Percentiles rank a stretch among this genome's conserved stretches.
Evolutionary conservation across 2,888 invertebrate species (phyloP).

Genomic region (Drosophila pseudotakahashii): DNA sequence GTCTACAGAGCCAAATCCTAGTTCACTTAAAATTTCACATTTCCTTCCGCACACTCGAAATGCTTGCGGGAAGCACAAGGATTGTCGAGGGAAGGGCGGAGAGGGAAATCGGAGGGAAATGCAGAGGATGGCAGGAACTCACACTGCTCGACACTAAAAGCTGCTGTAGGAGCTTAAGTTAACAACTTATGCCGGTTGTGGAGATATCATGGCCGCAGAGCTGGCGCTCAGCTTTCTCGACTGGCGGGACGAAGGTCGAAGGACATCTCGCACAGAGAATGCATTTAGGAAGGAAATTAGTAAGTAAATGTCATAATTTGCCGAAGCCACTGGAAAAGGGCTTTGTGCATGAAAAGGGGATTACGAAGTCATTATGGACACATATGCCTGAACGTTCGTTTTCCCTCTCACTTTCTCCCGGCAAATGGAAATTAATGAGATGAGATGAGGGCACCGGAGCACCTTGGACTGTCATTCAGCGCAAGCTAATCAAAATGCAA

Average conservation of each 20-base stretch:
- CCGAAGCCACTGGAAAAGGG: conserved; percentile 53
- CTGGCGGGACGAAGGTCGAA: conserved; percentile 1
- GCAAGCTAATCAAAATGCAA: conserved; percentile 78
- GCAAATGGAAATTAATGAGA: conserved; percentile 55
- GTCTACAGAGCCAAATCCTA: conserved; percentile 64
- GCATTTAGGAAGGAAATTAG: conserved; percentile 79
- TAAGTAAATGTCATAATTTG: conserved; percentile 78
- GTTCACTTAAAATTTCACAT: conserved; percentile 80
- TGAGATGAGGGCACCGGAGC: conserved; percentile 2
- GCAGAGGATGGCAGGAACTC: conserved; percentile 21
- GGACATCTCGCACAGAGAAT: conserved; percentile 59
- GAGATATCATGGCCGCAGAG: conserved; percentile 28
- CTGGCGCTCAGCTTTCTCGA: conserved; percentile 17
- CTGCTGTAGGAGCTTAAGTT: conserved; percentile 69
- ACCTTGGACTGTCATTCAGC: conserved; percentile 31
- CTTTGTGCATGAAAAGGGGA: conserved; percentile 61
- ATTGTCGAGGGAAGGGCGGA: conserved; percentile 7
- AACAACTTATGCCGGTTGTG: conserved; percentile 68
- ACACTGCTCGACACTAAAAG: conserved; percentile 38
- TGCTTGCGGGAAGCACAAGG: conserved; percentile 44
- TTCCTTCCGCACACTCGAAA: conserved; percentile 63
- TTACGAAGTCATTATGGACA: conserved; percentile 73
- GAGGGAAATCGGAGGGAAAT: conserved; percentile 4
- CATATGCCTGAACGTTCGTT: conserved; percentile 32
- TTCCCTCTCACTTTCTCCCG: conserved; percentile 9